Percentiles rank a stretch among this genome's conserved stretches.
phyloP scores from a whole-genome alignment of 2,888 invertebrate species.

The Drosophila affinis region DNA sequence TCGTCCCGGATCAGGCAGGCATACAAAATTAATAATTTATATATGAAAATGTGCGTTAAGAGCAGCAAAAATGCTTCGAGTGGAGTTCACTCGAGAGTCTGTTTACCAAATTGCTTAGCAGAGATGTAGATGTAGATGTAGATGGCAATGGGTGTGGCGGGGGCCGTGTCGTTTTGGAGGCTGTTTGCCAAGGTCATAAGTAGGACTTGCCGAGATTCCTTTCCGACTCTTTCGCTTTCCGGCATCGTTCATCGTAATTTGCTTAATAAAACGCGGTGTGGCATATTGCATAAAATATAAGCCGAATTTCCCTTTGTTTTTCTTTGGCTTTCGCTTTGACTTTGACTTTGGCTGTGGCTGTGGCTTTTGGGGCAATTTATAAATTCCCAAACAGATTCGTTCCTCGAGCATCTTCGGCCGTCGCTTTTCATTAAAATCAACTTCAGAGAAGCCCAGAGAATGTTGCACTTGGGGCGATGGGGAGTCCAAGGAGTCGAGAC shows the following conservation, averaged over 20 bases:
- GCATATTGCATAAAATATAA: constrained; percentile 79
- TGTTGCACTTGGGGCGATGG: constrained; percentile 47
- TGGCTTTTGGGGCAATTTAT: constrained; percentile 76
- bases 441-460: constrained; percentile 57
- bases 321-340: constrained; percentile 6
- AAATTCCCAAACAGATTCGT: constrained; percentile 82
- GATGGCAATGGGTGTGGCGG: background rate
- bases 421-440: constrained; percentile 70
- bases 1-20: constrained; percentile 45
- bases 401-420: constrained; percentile 37
- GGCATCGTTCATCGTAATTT: constrained; percentile 68
- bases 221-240: constrained; percentile 12
- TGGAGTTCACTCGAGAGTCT: constrained; percentile 55
- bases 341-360: background rate
- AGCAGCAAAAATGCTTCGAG: constrained; percentile 58
- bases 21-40: constrained; percentile 82
- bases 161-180: constrained; percentile 34
- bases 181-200: constrained; percentile 80
- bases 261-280: constrained; percentile 79
- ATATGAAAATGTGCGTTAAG: constrained; percentile 82
- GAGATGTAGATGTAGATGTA: constrained; percentile 48
- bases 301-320: constrained; percentile 47
- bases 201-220: constrained; percentile 70
- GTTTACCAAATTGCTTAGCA: constrained; percentile 78
- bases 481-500: constrained; percentile 8